Evolutionary conservation across 2,888 invertebrate genomes (phyloP), one percentile per base, ranked within the genome.

Genomic region (Calephelis perditalis): DNA sequence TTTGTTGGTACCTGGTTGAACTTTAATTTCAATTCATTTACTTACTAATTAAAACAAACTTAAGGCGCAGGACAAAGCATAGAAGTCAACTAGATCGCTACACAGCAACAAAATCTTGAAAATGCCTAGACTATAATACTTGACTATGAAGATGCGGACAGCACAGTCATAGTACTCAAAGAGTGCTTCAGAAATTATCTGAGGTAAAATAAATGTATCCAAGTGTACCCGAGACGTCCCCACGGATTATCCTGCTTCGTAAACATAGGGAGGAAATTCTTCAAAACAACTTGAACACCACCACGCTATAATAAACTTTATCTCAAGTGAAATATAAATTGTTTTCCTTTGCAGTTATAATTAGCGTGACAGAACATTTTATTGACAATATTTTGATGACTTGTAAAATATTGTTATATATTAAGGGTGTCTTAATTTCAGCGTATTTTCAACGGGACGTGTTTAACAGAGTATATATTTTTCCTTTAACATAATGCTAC

Each of bases 371-470:
- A 52, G 7, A 65, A 43, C 63, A 60, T 65, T 69, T 62, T 81
- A 79, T 79, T 80, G 81, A 78, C 76, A 76, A 78, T 72, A 69
- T 79, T 80, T 76, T 81, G 84, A 84, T 82, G 82, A 82, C 79
- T 78, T 70, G 79, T 74, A 71, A 77, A 79, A 81, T 74, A 72
- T 71, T 68, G 70, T 71, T 72, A 72, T 70, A 73, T 77, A 73
- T 61, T 66, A 40, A 57, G 59, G 56, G 59, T 57, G 55, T 45
- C 57, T 60, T 45, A 58, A 58, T 56, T 63, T 61, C 55, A 52
- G 56, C 63, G 37, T 61, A 46, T 54, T 57, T 57, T 43, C 26
- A 26, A 45, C 45, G 26, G 40, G 44, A 45, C 36, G 40, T 40
- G 40, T 40, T 40, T 47, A 36, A 11, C 26, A 7, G n/a, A n/a